phyloP scores from a whole-genome alignment of 2,888 invertebrate species.

The Tanytarsus gracilentus region DNA sequence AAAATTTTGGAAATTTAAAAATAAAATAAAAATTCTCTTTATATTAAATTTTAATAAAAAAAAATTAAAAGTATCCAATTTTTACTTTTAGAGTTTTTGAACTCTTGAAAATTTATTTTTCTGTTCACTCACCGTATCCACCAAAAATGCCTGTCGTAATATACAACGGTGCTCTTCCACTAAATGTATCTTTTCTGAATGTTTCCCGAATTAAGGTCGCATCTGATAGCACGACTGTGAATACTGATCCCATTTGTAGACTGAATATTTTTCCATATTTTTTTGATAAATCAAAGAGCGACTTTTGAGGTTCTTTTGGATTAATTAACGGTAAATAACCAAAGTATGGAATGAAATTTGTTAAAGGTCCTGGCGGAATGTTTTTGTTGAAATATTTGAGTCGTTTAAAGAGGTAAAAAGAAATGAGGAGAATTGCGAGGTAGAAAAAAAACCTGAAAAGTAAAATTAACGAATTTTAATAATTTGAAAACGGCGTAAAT shows the following conservation, averaged over 20 bases:
- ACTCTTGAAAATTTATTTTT: too few species aligned
- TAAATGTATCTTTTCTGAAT: conserved; percentile 60
- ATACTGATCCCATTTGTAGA: conserved; percentile 62
- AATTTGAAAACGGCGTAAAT: too few species aligned
- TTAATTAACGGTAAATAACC: conserved; percentile 72
- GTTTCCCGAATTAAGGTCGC: conserved; percentile 61
- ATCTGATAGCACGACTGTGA: conserved; percentile 70
- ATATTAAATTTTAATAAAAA: too few species aligned
- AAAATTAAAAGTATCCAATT: too few species aligned
- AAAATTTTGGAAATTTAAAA: conserved; percentile 24
- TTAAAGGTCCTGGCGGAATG: conserved; percentile 67
- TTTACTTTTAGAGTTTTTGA: too few species aligned
- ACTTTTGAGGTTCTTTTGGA: conserved; percentile 57
- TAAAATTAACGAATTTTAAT: too few species aligned
- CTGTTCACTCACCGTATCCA: conserved; percentile 65
- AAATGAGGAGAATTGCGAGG: too few species aligned
- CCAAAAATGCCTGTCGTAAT: conserved; percentile 80
- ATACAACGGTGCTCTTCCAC: conserved; percentile 72
- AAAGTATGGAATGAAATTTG: conserved; percentile 58
- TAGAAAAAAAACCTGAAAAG: too few species aligned
- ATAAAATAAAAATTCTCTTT: too few species aligned
- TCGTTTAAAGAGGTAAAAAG: conserved; percentile 41
- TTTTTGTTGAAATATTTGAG: conserved; percentile 43
- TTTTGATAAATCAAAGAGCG: conserved; percentile 55
- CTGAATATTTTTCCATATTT: conserved; percentile 68